A percentile compares a stretch with the other conserved stretches of the same genome.
Conservation (phyloP, 2,113 vertebrate species). For the Tyto alba region DNA sequence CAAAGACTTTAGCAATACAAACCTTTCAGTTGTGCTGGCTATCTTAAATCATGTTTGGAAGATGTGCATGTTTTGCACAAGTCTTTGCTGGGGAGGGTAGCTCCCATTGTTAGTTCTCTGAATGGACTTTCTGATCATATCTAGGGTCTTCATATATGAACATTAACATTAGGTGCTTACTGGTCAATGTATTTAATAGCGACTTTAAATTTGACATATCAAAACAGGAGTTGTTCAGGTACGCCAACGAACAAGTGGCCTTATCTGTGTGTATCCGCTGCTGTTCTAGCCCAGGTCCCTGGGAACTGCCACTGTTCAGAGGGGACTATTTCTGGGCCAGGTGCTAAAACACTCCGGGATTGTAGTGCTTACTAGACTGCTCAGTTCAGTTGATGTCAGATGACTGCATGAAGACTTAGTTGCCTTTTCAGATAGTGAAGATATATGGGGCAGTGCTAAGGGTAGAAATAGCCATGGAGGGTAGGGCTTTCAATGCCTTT, state of each 20-base stretch:
- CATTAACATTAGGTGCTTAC: background rate
- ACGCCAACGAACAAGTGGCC: constrained; percentile 47
- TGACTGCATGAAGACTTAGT: background rate
- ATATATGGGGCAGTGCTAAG: background rate
- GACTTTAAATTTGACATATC: background rate
- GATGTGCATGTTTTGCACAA: background rate
- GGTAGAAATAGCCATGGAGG: background rate
- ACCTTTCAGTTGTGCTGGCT: background rate
- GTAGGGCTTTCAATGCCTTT: background rate
- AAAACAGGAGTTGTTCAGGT: background rate
- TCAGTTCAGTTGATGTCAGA: background rate
- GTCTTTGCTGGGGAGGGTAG: background rate
- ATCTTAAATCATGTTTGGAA: background rate
- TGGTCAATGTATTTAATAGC: background rate
- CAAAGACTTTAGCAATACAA: background rate
- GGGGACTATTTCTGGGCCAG: background rate
- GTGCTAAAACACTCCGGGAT: background rate
- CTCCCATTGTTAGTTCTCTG: background rate
- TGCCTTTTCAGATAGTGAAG: background rate
- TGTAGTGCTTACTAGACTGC: background rate
- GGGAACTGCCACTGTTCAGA: background rate
- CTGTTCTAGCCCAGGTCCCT: background rate
- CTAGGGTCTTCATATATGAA: background rate
- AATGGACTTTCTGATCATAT: background rate
- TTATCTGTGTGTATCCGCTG: background rate